A percentile compares a stretch with the other conserved stretches of the same genome.
phyloP scores from a whole-genome alignment of 92 coral and sea anemone genomes.

The Epizoanthus ramosus region DNA sequence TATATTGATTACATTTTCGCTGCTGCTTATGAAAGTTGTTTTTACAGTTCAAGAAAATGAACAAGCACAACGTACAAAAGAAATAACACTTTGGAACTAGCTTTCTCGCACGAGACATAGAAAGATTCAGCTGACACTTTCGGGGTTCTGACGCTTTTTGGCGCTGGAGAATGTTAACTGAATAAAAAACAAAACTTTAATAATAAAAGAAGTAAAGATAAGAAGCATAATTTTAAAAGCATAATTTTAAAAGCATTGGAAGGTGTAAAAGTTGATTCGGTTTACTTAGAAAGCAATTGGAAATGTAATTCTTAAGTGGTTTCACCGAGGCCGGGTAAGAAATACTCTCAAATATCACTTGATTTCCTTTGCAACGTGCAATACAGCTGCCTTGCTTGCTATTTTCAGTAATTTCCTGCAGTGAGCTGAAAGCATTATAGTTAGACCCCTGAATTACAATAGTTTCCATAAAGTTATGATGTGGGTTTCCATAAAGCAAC shows the following conservation, averaged over 20 bases:
- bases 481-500: constrained; percentile 20
- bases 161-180: too few species aligned
- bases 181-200: background rate
- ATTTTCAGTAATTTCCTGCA: constrained; percentile 17
- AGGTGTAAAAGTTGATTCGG: background rate
- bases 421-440: constrained; percentile 28
- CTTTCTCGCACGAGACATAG: too few species aligned
- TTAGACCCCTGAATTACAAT: constrained; percentile 5
- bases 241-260: background rate
- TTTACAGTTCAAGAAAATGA: too few species aligned
- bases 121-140: too few species aligned
- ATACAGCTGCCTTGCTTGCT: constrained; percentile 3
- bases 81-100: too few species aligned
- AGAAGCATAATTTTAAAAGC: background rate
- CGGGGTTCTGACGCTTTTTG: background rate
- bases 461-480: constrained; percentile 16
- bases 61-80: too few species aligned
- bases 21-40: too few species aligned
- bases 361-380: constrained; percentile 16
- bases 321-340: background rate
- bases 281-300: background rate
- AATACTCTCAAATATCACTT: background rate
- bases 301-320: background rate
- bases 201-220: background rate
- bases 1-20: too few species aligned